phyloP scores from a whole-genome alignment of 2,888 invertebrate species.

The Sepioteuthis lessoniana region DNA sequence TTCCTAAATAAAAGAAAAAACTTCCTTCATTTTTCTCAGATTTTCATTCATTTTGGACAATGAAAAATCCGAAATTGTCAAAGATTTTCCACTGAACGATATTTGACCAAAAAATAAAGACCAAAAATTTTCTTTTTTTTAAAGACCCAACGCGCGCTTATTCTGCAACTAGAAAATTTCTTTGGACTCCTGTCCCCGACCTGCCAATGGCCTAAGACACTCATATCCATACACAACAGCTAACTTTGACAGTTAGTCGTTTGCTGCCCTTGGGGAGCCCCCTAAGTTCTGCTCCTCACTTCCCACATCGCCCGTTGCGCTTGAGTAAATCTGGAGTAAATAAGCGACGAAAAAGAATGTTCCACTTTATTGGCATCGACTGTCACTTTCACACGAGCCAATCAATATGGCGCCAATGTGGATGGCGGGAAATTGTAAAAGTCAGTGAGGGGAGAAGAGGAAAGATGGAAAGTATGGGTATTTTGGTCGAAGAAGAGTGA shows the following conservation, averaged over 20 bases:
- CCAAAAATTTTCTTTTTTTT: not conserved
- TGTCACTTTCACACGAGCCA: not conserved
- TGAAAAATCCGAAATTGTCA: not conserved
- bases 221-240: not conserved
- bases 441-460: too few species aligned
- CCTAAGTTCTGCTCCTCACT: not conserved
- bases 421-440: not conserved
- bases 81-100: not conserved
- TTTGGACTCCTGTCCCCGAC: not conserved
- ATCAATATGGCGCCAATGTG: not conserved
- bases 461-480: too few species aligned
- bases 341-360: not conserved
- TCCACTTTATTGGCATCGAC: slow-evolving; percentile 5
- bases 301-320: not conserved
- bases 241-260: not conserved
- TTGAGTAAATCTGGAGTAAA: not conserved
- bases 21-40: not conserved
- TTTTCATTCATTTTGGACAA: not conserved
- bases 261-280: not conserved
- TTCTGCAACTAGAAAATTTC: not conserved
- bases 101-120: not conserved
- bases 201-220: not conserved
- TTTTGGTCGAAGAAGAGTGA: too few species aligned
- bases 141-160: not conserved
- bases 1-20: too few species aligned